A percentile compares a stretch with the other conserved stretches of the same genome.
These are phyloP conservation scores for Coelopa frigida DNA, from an alignment of 1,140 invertebrate species.

Conservation along the genomic window DNA sequence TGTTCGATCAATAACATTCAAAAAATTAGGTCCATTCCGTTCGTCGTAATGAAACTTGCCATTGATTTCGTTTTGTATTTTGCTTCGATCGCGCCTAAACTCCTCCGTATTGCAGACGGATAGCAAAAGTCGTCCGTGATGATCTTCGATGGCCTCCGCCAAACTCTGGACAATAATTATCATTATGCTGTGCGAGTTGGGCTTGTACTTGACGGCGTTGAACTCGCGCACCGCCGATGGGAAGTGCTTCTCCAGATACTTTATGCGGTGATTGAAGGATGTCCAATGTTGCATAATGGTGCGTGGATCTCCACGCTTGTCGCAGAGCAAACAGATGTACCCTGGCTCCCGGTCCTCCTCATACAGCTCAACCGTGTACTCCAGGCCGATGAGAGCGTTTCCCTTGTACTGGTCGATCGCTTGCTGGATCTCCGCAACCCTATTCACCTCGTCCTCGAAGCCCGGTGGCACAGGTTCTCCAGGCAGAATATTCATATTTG, in stretches of 20 bases:
- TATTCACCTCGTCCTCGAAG: slow-evolving; percentile 56
- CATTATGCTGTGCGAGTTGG: slow-evolving; percentile 16
- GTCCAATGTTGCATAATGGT: slow-evolving; percentile 68
- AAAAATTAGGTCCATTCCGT: slow-evolving; percentile 32
- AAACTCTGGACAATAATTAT: slow-evolving; percentile 17
- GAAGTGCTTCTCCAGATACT: slow-evolving; percentile 47
- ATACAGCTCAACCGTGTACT: slow-evolving; percentile 63
- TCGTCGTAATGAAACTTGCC: slow-evolving; percentile 45
- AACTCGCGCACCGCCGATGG: slow-evolving; percentile 24
- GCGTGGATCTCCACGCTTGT: slow-evolving; percentile 65
- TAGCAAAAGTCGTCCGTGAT: slow-evolving; percentile 21
- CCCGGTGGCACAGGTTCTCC: slow-evolving; percentile 64
- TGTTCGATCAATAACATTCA: slow-evolving; percentile 18
- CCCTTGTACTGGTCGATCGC: slow-evolving; percentile 46
- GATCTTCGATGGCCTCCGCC: slow-evolving; percentile 23
- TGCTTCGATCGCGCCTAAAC: slow-evolving; percentile 23
- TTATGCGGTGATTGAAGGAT: slow-evolving; percentile 62
- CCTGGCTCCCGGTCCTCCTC: slow-evolving; percentile 57
- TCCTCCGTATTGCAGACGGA: slow-evolving; percentile 17
- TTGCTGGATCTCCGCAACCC: slow-evolving; percentile 51
- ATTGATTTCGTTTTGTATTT: slow-evolving; percentile 45
- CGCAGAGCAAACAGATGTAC: slow-evolving; percentile 68
- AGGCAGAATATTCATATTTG: slow-evolving; percentile 47
- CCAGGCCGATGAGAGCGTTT: slow-evolving; percentile 55
- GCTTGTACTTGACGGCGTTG: slow-evolving; percentile 15